Evolutionary conservation across 2,888 invertebrate genomes (phyloP).

Genomic region (Orthosia gracilis): DNA sequence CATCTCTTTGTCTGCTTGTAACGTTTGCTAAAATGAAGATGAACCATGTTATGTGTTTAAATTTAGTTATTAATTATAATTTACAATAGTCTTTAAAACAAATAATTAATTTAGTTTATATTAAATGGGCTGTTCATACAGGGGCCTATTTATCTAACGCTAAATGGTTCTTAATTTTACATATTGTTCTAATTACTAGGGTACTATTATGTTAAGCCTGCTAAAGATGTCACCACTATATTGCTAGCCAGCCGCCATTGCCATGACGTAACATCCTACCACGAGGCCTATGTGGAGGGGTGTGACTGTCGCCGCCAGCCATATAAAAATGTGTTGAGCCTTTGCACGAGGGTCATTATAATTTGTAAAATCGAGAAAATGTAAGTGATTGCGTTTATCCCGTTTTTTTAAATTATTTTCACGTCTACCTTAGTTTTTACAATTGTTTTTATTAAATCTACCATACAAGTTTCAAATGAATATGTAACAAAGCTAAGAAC

Average conservation of each 20-base stretch:
- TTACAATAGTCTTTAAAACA: constrained; percentile 17
- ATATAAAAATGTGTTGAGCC: too few relatives aligned
- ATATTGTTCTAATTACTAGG: constrained; percentile 16
- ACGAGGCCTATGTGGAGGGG: too few relatives aligned
- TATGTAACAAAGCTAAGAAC: constrained; percentile 13
- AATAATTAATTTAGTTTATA: constrained; percentile 23
- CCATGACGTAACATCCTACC: too few relatives aligned
- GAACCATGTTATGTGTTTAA: constrained; percentile 13
- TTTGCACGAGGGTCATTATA: too few relatives aligned
- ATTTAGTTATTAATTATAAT: constrained; percentile 33
- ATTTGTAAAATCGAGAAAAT: too few relatives aligned
- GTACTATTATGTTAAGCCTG: constrained; percentile 1
- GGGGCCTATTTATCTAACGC: constrained; percentile 25
- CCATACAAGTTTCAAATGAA: constrained; percentile 4
- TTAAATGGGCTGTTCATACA: constrained; percentile 16
- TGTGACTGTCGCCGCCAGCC: too few relatives aligned
- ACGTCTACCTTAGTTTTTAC: too few relatives aligned
- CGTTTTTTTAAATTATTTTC: too few relatives aligned
- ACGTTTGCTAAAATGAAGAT: constrained; percentile 34
- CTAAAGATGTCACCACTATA: too few relatives aligned
- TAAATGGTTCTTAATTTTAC: constrained; percentile 16
- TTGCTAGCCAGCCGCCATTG: too few relatives aligned
- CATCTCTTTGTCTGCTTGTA: constrained; percentile 26
- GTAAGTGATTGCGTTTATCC: too few relatives aligned
- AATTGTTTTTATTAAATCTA: constrained; percentile 19